Evolutionary conservation across 2,797 vertebrate genomes (phyloP).

Genomic region (Epinephelus coioides): DNA sequence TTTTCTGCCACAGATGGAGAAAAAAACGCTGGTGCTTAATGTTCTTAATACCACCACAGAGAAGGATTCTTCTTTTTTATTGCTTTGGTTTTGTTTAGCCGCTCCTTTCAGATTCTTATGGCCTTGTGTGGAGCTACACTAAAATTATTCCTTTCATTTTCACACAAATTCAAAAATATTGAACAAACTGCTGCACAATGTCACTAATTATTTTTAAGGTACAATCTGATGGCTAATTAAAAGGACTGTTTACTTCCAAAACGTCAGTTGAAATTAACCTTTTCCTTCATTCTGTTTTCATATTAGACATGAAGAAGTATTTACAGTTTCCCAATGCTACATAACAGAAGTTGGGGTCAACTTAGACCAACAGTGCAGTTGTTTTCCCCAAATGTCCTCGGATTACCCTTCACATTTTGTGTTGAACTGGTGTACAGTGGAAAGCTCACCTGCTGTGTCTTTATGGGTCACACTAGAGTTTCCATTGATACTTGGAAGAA

Average conservation of each 20-base stretch:
- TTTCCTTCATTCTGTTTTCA: background rate
- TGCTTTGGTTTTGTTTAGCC: slow-evolving; percentile 75
- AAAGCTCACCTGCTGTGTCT: slow-evolving; percentile 15
- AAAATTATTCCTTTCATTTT: slow-evolving; percentile 18
- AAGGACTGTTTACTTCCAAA: background rate
- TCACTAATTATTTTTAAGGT: background rate
- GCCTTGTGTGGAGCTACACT: slow-evolving; percentile 23
- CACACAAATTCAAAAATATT: background rate
- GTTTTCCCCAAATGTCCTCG: background rate
- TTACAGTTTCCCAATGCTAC: background rate
- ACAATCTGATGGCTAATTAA: slow-evolving; percentile 15
- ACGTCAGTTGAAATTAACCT: background rate
- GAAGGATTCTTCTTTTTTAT: slow-evolving; percentile 51
- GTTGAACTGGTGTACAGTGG: background rate
- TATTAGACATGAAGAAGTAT: background rate
- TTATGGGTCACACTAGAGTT: background rate
- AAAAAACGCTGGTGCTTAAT: slow-evolving; percentile 80
- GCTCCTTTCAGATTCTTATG: slow-evolving; percentile 27
- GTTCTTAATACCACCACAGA: slow-evolving; percentile 81
- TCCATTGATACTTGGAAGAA: background rate
- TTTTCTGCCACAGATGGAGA: slow-evolving; percentile 86
- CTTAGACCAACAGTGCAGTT: background rate
- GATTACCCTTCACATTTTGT: background rate
- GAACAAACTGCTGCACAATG: background rate
- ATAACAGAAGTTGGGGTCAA: background rate